phyloP scores from a whole-genome alignment of 2,797 vertebrate genomes.

The Moxostoma hubbsi region DNA sequence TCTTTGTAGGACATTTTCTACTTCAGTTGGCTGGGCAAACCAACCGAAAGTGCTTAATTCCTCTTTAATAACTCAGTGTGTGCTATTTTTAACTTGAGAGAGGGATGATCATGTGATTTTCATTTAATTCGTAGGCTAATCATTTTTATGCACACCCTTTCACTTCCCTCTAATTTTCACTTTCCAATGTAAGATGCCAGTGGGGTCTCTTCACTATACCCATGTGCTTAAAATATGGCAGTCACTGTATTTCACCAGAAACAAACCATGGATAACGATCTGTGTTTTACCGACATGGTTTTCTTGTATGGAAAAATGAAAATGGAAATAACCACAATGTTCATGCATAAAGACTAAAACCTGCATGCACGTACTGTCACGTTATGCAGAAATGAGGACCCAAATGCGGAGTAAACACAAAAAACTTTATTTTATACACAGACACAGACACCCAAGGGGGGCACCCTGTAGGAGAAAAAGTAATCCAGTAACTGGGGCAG shows the following conservation, averaged over 20 bases:
- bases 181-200: constrained; percentile 10
- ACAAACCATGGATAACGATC: neutral
- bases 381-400: no score
- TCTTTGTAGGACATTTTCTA: no score
- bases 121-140: no score
- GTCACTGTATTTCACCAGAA: constrained; percentile 24
- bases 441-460: rapidly evolving
- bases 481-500: no score
- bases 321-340: neutral
- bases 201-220: constrained; percentile 8
- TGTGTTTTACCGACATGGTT: neutral
- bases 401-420: no score
- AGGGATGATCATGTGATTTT: neutral
- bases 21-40: no score
- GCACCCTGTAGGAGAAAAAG: no score
- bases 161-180: constrained; percentile 36
- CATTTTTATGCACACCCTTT: neutral
- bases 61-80: neutral
- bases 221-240: neutral
- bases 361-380: neutral
- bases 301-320: neutral
- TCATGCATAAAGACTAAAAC: neutral
- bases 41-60: neutral
- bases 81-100: neutral
- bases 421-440: no score